These are phyloP conservation scores for Darevskia nairensis DNA, from an alignment of 2,797 vertebrate species.

Conservation along the genomic window DNA sequence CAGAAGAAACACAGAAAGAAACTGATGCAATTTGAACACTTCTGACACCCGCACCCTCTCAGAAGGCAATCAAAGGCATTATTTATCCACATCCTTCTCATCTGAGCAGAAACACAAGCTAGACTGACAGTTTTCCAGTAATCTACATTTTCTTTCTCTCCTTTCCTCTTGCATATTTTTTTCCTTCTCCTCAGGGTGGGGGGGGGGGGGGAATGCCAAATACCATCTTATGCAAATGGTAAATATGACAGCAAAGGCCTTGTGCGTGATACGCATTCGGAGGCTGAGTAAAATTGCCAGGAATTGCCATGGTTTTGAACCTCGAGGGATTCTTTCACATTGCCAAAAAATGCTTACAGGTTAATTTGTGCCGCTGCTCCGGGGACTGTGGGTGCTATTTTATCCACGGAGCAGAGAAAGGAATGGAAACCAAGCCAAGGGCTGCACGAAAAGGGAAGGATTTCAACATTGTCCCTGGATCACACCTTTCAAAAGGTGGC, in stretches of 20 bases:
- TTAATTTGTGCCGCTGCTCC: constrained; percentile 43
- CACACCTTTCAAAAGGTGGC: constrained; percentile 32
- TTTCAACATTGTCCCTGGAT: constrained; percentile 38
- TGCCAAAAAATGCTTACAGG: constrained; percentile 2
- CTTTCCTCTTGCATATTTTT: not conserved
- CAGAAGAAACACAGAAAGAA: constrained; percentile 69
- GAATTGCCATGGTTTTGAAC: not conserved
- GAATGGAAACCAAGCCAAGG: constrained; percentile 45
- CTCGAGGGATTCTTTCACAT: constrained; percentile 12
- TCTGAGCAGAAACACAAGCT: constrained; percentile 59
- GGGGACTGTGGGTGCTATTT: not conserved
- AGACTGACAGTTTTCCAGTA: constrained; percentile 72
- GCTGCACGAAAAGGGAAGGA: constrained; percentile 35
- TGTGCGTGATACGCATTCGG: constrained; percentile 28
- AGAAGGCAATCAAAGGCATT: constrained; percentile 72
- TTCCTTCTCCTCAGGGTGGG: not conserved
- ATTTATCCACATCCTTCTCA: constrained; percentile 62
- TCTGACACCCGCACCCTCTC: constrained; percentile 63
- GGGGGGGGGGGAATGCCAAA: not conserved
- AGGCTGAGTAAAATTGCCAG: constrained; percentile 32
- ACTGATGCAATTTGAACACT: constrained; percentile 47
- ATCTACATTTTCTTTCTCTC: constrained; percentile 53
- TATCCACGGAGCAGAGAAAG: constrained; percentile 43
- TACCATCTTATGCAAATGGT: constrained; percentile 49
- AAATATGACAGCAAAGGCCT: constrained; percentile 47